Conservation (phyloP, 2,113 vertebrate genomes). For the Tretioscincus oriximinensis region DNA sequence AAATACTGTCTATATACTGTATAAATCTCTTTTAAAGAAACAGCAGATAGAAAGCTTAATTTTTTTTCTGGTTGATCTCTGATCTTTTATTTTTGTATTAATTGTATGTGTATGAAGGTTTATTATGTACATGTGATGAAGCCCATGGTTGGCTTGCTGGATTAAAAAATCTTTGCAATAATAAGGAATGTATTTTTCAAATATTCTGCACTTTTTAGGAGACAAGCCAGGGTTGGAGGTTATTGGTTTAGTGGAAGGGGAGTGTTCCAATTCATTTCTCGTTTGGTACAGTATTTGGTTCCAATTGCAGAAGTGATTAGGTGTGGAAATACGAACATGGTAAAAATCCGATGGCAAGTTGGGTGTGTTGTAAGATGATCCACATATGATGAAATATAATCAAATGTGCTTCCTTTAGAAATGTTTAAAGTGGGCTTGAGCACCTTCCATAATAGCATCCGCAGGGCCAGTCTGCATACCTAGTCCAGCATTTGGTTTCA, state of each 20-base stretch:
- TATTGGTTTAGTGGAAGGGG: neutral
- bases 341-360: neutral
- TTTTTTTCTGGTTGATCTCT: too few species aligned
- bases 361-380: accelerated
- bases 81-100: neutral
- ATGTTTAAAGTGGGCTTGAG: neutral
- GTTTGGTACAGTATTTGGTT: neutral
- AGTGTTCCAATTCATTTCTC: neutral
- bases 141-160: neutral
- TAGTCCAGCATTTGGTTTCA: too few species aligned
- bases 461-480: neutral
- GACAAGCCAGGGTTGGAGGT: too few species aligned
- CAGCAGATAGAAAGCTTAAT: neutral
- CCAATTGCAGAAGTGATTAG: conserved; percentile 10
- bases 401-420: neutral
- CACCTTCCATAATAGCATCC: neutral
- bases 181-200: neutral
- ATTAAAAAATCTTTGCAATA: neutral
- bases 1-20: neutral
- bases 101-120: neutral
- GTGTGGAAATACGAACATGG: accelerated
- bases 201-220: neutral
- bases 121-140: neutral
- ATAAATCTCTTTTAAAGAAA: neutral
- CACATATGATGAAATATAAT: neutral